Evolutionary conservation across 2,797 vertebrate species (phyloP), one percentile per base, ranked within the genome.

Genomic region (Chloroceryle amazona): DNA sequence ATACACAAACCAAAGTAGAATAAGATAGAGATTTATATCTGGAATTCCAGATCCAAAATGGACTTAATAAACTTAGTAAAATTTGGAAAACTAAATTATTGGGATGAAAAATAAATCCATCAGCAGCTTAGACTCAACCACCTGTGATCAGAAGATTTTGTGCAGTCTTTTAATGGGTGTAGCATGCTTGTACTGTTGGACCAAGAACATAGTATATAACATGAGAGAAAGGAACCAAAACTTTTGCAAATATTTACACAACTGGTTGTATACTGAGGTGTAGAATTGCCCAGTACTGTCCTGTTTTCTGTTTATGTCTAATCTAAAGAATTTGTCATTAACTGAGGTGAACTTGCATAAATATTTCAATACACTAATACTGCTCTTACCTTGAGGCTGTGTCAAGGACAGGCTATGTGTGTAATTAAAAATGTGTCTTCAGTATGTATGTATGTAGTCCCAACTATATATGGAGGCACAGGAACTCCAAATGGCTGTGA

Each of bases 51-150:
- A 42, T 42, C 16, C 25, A 72, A 81, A 81, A 39, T n/a, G 0
- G 22, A 63, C 17, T 47, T 31, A 10, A 49, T 54, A 39, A 83
- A 61, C 7, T 71, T 3, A 1, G 6, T 74, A 81, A 67, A 49
- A 81, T 90, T 86, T 82, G 46, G 49, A 71, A 88, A 88, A 88
- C 28, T 10, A 39, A 61, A 73, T 46, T 37, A 9, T 29, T 80
- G 41, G 35, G 46, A 52, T 51, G 65, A 26, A 23, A 58, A 58
- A 67, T 20, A 23, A 51, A 47, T 19, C 37, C 1, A 0, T 74
- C 65, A 29, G 19, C 20, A 84, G 13, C 28, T 55, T 91, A 81
- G 22, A 65, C n/a, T 72, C 22, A 58, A 1, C 54, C 37, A 35
- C 22, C 37, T 54, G 23, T n/a, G 35, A 84, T 62, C 11, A 81